These are phyloP conservation scores for Cryptocephalus primarius DNA, from an alignment of 2,888 invertebrate species.

Conservation along the genomic window DNA sequence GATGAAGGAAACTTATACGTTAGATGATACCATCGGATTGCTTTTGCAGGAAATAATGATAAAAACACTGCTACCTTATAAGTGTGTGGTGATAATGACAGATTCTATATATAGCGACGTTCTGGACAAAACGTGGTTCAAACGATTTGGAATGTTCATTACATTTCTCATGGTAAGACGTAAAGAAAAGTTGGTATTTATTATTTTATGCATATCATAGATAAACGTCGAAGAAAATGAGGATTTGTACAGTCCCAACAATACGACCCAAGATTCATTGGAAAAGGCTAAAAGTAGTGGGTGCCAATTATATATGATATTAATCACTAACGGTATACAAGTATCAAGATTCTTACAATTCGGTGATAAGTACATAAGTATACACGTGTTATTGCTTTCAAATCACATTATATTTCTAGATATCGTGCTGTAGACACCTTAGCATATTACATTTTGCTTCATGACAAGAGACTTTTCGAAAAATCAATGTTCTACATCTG, in stretches of 20 bases:
- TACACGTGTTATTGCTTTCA: no score
- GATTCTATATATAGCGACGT: conserved; percentile 44
- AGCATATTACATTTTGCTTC: conserved; percentile 57
- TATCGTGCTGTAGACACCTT: conserved; percentile 59
- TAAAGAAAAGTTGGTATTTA: background rate
- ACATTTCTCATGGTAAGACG: conserved; percentile 43
- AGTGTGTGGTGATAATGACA: conserved; percentile 44
- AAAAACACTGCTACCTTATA: conserved; percentile 27
- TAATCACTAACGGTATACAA: conserved; percentile 63
- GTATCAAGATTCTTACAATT: conserved; percentile 54
- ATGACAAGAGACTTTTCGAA: conserved; percentile 57
- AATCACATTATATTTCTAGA: conserved; percentile 32
- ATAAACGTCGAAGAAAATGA: conserved; percentile 34
- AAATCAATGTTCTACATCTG: conserved; percentile 59
- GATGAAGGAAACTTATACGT: no score
- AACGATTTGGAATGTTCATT: conserved; percentile 32
- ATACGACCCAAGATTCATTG: conserved; percentile 45
- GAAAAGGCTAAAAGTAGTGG: conserved; percentile 48
- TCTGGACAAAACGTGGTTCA: conserved; percentile 42
- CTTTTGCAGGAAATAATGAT: conserved; percentile 29
- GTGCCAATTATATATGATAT: conserved; percentile 60
- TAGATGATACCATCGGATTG: conserved; percentile 9
- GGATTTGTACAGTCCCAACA: conserved; percentile 52
- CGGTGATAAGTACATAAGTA: conserved; percentile 47
- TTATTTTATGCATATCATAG: conserved; percentile 1